phyloP scores from a whole-genome alignment of 2,113 vertebrate genomes.

The Pelodiscus sinensis region DNA sequence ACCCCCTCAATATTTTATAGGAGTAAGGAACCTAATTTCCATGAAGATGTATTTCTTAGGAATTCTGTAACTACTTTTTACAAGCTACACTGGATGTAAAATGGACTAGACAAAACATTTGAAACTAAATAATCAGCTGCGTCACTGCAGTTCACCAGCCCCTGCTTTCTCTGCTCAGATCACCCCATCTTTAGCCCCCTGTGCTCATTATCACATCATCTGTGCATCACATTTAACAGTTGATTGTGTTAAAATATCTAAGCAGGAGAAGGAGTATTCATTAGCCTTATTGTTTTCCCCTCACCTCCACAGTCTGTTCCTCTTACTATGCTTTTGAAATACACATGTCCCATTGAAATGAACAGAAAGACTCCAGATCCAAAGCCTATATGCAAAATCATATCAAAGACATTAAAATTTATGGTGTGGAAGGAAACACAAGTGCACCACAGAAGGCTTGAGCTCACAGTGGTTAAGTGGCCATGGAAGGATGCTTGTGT shows the following conservation, averaged over 20 bases:
- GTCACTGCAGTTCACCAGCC: constrained; percentile 7
- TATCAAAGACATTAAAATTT: not conserved
- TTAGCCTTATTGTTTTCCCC: not conserved
- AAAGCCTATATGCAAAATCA: not conserved
- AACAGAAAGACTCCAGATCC: not conserved
- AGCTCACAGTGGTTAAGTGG: not conserved
- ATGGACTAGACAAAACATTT: constrained; percentile 32
- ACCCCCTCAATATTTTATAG: not conserved
- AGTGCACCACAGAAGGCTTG: not conserved
- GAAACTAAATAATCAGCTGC: constrained; percentile 48
- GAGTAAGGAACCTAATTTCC: not conserved
- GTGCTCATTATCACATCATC: not conserved
- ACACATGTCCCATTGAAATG: not conserved
- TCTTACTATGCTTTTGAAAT: not conserved
- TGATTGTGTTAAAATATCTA: constrained; percentile 37
- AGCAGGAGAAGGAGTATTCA: not conserved
- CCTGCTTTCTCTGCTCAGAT: constrained; percentile 62
- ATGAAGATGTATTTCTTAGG: not conserved
- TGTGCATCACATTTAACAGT: constrained; percentile 63
- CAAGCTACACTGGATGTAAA: constrained; percentile 33
- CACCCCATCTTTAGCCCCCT: constrained; percentile 43
- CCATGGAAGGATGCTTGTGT: not conserved
- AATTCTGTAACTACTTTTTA: constrained; percentile 3
- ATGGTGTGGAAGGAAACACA: not conserved
- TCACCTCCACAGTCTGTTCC: not conserved